Evolutionary conservation across 2,888 invertebrate species (phyloP).

Genomic region (Drosophila kanekoi): DNA sequence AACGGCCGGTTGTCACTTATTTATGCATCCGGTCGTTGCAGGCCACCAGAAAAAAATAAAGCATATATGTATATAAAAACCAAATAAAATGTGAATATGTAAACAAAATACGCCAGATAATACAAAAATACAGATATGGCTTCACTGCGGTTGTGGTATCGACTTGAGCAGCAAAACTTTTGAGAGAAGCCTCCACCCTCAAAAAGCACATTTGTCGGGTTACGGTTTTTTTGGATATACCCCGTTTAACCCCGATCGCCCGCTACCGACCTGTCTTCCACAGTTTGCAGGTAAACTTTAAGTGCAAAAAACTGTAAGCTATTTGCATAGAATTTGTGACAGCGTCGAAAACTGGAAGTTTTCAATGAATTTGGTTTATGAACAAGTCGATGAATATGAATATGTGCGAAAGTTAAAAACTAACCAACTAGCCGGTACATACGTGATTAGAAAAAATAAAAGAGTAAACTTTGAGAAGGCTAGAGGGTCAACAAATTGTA

Average conservation of each 20-base stretch:
- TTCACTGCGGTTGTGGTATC: slow-evolving; percentile 39
- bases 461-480: too few species aligned
- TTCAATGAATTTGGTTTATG: slow-evolving; percentile 31
- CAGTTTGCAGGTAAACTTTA: slow-evolving; percentile 32
- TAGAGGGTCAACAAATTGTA: too few species aligned
- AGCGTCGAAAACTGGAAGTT: slow-evolving; percentile 26
- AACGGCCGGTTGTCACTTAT: slow-evolving; percentile 73
- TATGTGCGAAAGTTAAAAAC: slow-evolving; percentile 15
- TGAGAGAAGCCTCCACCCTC: slow-evolving; percentile 4
- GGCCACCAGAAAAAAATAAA: slow-evolving; percentile 33
- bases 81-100: slow-evolving; percentile 27
- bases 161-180: slow-evolving; percentile 26
- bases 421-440: background rate
- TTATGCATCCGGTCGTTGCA: slow-evolving; percentile 75
- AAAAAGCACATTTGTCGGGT: slow-evolving; percentile 16
- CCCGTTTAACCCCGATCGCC: background rate
- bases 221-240: background rate
- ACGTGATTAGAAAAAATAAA: background rate
- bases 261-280: background rate
- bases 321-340: slow-evolving; percentile 52
- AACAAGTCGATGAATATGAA: slow-evolving; percentile 34
- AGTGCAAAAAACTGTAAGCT: slow-evolving; percentile 39
- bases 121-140: slow-evolving; percentile 38
- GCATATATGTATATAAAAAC: background rate
- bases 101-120: slow-evolving; percentile 45